Evolutionary conservation across 2,113 vertebrate species (phyloP), one percentile per base, ranked within the genome.

Genomic region (Zosterops japonicus): DNA sequence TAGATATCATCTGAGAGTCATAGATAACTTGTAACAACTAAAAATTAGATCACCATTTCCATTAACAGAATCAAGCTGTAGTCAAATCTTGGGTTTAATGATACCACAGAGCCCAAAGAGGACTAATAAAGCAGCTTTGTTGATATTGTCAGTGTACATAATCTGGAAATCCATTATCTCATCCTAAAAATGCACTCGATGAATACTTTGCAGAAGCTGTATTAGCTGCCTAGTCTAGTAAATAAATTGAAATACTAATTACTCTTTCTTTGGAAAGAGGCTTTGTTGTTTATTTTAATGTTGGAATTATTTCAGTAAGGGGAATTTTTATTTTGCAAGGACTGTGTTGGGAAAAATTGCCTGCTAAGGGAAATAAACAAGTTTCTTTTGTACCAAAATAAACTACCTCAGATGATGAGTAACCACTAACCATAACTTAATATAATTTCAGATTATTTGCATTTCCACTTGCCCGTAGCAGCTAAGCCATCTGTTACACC

Each of bases 401-500:
- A 92, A 78, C 35, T 93, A 80, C 4, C 75, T 81, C 20, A 90
- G 41, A n/a, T 84, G 60, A 79, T 81, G 87, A 84, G 76, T 71
- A 95, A 93, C 84, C 68, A 79, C 72, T 88, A 81, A 81, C 71
- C 80, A 86, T 88, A 94, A 87, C 56, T 83, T 88, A 70, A 94
- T 81, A 53, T 44, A 59, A 88, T 93, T 95, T 78, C 33, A 78
- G 61, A 83, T 90, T 80, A 94, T 89, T 95, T 97, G 69, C 25
- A 24, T 92, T 95, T 95, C 92, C 57, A 68, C 52, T 94, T 87
- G 75, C 57, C 60, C 12, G 1, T 76, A 75, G 76, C 78, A 90
- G 71, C 42, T 83, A 68, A 88, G 67, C 78, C 88, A 93, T 93
- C 91, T 93, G 79, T 80, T 75, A 87, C 21, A 81, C 10, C 67